Evolutionary conservation across 2,888 invertebrate species (phyloP).

Genomic region (Ctena decussata): DNA sequence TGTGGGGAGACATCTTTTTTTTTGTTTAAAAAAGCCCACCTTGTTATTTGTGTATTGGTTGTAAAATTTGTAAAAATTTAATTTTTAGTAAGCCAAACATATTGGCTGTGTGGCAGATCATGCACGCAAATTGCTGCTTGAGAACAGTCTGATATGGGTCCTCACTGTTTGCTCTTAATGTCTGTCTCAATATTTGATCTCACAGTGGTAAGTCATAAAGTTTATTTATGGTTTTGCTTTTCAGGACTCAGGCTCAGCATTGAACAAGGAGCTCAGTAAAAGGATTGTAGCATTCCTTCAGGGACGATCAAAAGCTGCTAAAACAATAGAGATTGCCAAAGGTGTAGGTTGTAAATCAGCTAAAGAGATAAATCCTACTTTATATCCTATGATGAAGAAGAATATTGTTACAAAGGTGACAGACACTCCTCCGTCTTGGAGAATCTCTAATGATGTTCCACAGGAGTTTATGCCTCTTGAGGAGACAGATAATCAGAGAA

Average conservation of each 20-base stretch:
- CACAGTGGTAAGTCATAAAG: too few species aligned
- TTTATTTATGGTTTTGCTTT: neutral
- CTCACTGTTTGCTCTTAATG: too few species aligned
- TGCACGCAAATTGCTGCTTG: neutral
- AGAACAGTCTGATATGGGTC: too few species aligned
- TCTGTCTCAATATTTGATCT: neutral
- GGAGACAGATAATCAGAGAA: neutral
- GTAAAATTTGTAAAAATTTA: too few species aligned
- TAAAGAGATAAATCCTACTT: conserved; percentile 77
- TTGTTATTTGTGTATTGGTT: too few species aligned
- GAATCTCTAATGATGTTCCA: neutral
- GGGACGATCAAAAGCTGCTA: conserved; percentile 33
- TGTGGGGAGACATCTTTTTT: too few species aligned
- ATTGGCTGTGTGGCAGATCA: too few species aligned
- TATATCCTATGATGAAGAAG: conserved; percentile 73
- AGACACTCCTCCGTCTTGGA: conserved; percentile 65
- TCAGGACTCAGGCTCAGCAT: neutral
- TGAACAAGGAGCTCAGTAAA: neutral
- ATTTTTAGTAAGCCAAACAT: too few species aligned
- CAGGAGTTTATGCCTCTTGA: neutral
- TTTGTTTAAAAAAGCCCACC: too few species aligned
- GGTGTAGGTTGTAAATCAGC: conserved; percentile 69
- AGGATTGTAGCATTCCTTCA: conserved; percentile 40
- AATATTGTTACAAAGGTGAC: conserved; percentile 53
- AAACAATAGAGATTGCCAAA: conserved; percentile 75